These are phyloP conservation scores for Dryobotodes eremita DNA, from an alignment of 2,888 invertebrate genomes.

Conservation along the genomic window DNA sequence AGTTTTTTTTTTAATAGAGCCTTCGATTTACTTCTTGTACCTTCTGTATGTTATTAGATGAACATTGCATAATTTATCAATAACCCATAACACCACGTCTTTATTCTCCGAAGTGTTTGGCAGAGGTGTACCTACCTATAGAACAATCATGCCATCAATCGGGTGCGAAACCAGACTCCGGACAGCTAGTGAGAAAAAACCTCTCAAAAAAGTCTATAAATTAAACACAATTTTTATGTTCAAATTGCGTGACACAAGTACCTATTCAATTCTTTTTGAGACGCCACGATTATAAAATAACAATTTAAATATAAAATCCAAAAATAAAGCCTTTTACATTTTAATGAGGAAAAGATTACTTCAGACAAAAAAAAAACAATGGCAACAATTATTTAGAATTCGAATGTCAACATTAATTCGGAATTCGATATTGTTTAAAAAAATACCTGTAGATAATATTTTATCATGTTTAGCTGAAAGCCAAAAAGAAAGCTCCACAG, in stretches of 20 bases:
- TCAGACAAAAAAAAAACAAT: not conserved
- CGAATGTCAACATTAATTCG: not conserved
- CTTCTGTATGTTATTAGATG: not conserved
- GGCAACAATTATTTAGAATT: constrained; percentile 3
- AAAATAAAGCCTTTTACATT: not conserved
- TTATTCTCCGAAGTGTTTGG: no score
- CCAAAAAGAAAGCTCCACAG: not conserved
- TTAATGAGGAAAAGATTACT: constrained; percentile 9
- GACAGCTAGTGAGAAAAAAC: not conserved
- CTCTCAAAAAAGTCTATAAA: no score
- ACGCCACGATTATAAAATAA: not conserved
- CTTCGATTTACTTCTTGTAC: not conserved
- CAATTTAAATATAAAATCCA: not conserved
- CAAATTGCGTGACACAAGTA: not conserved
- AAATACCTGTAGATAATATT: not conserved
- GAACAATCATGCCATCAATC: not conserved
- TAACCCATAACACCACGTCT: not conserved
- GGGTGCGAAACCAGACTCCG: not conserved
- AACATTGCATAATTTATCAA: not conserved
- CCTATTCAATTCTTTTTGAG: not conserved
- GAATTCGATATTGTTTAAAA: constrained; percentile 25
- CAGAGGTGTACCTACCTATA: not conserved
- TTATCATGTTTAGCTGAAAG: not conserved
- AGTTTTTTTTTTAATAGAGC: not conserved
- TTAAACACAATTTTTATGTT: not conserved